phyloP scores from a whole-genome alignment of 2,113 vertebrate species.

The Gobiocypris rarus region DNA sequence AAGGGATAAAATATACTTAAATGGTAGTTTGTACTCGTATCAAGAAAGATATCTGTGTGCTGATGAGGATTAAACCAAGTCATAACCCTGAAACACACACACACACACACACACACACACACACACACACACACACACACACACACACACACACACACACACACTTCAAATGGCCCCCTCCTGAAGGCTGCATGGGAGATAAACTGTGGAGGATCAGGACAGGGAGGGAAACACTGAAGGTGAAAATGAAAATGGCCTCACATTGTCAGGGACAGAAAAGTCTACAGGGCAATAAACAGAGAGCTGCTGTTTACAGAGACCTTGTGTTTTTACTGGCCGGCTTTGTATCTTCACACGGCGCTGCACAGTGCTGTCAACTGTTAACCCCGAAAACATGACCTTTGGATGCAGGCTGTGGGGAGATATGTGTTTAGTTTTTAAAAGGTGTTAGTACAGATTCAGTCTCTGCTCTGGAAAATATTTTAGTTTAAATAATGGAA shows the following conservation, averaged over 20 bases:
- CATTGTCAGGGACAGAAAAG: slow-evolving; percentile 39
- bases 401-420: not conserved
- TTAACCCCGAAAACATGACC: not conserved
- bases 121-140: no score
- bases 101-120: no score
- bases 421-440: not conserved
- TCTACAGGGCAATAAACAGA: slow-evolving; percentile 45
- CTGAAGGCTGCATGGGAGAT: slow-evolving; percentile 55
- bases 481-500: not conserved
- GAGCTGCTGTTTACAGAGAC: slow-evolving; percentile 28
- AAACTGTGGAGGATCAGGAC: slow-evolving; percentile 45
- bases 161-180: slow-evolving; percentile 34
- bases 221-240: slow-evolving; percentile 30
- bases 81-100: slow-evolving; percentile 10
- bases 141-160: not conserved
- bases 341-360: not conserved
- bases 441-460: not conserved
- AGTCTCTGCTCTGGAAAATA: not conserved
- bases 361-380: slow-evolving; percentile 9
- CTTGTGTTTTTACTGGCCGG: slow-evolving; percentile 37
- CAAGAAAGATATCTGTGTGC: slow-evolving; percentile 10
- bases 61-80: slow-evolving; percentile 15
- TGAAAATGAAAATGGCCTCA: slow-evolving; percentile 39
- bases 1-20: not conserved
- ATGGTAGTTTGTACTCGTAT: not conserved